Conservation (phyloP, 2,113 vertebrate species). For the Etheostoma cragini region DNA sequence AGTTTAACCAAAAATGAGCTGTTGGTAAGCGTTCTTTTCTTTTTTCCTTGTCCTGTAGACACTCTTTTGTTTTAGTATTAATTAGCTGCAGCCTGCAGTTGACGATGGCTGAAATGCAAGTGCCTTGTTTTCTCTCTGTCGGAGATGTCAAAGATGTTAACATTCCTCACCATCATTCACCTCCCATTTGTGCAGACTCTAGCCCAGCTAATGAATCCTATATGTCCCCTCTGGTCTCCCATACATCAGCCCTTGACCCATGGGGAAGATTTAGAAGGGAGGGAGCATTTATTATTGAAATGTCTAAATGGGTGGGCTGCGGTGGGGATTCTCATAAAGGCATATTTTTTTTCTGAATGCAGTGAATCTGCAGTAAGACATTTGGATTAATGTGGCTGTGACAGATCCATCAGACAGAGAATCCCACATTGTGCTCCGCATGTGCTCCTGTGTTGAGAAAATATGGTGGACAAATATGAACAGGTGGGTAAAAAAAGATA, state of each 20-base stretch:
- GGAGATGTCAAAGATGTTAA: slow-evolving; percentile 69
- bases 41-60: slow-evolving; percentile 9
- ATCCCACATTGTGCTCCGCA: background rate
- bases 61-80: slow-evolving; percentile 44
- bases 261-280: slow-evolving; percentile 66
- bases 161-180: slow-evolving; percentile 64
- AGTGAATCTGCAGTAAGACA: slow-evolving; percentile 68
- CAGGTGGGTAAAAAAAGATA: background rate
- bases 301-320: slow-evolving; percentile 49
- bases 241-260: slow-evolving; percentile 78
- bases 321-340: slow-evolving; percentile 53
- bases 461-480: background rate
- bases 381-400: slow-evolving; percentile 62
- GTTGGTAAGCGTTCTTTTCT: slow-evolving; percentile 20
- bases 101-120: slow-evolving; percentile 46
- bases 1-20: slow-evolving; percentile 70
- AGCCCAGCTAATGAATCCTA: slow-evolving; percentile 63
- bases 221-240: slow-evolving; percentile 72
- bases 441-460: background rate
- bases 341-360: slow-evolving; percentile 58
- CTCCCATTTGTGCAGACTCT: slow-evolving; percentile 61
- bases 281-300: slow-evolving; percentile 82
- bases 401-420: slow-evolving; percentile 44
- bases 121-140: slow-evolving; percentile 60
- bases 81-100: slow-evolving; percentile 31